phyloP scores from a whole-genome alignment of 1,140 invertebrate genomes.

The Triops longicaudatus region DNA sequence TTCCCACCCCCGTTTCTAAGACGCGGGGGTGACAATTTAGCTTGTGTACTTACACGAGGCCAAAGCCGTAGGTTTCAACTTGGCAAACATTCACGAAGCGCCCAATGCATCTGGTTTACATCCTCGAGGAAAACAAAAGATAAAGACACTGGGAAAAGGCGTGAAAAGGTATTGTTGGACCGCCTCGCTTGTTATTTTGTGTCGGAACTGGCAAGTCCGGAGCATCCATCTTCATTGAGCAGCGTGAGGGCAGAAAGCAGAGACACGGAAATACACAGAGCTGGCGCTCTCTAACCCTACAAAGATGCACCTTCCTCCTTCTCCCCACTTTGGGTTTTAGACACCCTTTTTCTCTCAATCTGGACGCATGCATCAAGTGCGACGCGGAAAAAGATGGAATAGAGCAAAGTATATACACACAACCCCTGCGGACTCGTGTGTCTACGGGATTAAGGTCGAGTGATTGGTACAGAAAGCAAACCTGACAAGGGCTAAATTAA shows the following conservation, averaged over 20 bases:
- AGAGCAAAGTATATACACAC: background rate
- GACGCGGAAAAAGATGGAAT: background rate
- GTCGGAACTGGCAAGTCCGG: background rate
- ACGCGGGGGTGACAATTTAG: background rate
- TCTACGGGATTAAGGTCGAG: conserved; percentile 10
- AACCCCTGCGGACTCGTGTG: conserved; percentile 1
- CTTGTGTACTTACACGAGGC: background rate
- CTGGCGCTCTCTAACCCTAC: too few species aligned
- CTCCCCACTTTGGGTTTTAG: too few species aligned
- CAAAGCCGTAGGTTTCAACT: background rate
- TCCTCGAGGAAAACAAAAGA: background rate
- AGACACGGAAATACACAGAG: background rate
- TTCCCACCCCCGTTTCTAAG: background rate
- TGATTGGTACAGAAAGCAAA: background rate
- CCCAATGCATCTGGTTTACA: background rate
- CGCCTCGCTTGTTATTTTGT: conserved; percentile 14
- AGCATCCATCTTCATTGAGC: conserved; percentile 5
- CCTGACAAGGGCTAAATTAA: background rate
- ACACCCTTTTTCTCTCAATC: conserved; percentile 7
- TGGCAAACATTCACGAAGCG: background rate
- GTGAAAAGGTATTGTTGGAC: background rate
- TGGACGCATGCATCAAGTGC: conserved; percentile 6
- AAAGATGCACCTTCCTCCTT: background rate
- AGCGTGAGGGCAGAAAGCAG: conserved; percentile 5
- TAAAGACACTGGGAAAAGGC: background rate